A percentile compares a stretch with the other conserved stretches of the same genome.
Evolutionary conservation across 2,113 vertebrate genomes (phyloP).

Genomic region (Barnardius zonarius): DNA sequence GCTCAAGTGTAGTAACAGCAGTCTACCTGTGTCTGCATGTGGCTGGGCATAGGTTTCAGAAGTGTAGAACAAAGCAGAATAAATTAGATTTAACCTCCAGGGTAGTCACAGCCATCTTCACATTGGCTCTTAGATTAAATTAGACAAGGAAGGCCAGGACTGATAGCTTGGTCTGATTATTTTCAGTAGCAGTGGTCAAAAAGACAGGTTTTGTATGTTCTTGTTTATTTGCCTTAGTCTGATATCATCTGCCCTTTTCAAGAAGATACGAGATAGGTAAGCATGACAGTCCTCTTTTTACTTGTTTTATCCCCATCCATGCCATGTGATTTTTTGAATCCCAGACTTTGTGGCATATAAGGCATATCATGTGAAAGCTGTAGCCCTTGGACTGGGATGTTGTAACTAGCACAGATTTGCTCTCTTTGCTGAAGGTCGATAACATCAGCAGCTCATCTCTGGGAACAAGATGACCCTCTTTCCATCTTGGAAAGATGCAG

Average conservation of each 20-base stretch:
- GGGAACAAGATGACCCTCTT: conserved; percentile 38
- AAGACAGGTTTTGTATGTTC: neutral
- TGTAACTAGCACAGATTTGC: neutral
- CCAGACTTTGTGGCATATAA: neutral
- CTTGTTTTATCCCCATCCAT: neutral
- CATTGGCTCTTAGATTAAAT: neutral
- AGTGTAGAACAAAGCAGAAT: neutral
- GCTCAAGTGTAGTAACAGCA: neutral
- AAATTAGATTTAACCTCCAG: neutral
- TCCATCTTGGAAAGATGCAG: neutral
- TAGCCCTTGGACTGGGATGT: neutral
- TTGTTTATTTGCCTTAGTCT: neutral
- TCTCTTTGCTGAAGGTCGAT: neutral
- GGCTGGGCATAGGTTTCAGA: neutral
- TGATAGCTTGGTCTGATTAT: neutral
- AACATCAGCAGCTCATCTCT: neutral
- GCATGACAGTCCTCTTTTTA: fast-evolving
- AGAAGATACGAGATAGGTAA: neutral
- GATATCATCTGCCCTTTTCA: neutral
- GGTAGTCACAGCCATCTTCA: neutral
- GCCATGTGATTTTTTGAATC: neutral
- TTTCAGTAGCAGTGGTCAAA: neutral
- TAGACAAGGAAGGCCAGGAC: neutral
- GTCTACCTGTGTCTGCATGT: neutral
- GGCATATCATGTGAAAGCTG: neutral